These are phyloP conservation scores for Orchesellides sinensis DNA, from an alignment of 2,888 invertebrate genomes.

Conservation along the genomic window DNA sequence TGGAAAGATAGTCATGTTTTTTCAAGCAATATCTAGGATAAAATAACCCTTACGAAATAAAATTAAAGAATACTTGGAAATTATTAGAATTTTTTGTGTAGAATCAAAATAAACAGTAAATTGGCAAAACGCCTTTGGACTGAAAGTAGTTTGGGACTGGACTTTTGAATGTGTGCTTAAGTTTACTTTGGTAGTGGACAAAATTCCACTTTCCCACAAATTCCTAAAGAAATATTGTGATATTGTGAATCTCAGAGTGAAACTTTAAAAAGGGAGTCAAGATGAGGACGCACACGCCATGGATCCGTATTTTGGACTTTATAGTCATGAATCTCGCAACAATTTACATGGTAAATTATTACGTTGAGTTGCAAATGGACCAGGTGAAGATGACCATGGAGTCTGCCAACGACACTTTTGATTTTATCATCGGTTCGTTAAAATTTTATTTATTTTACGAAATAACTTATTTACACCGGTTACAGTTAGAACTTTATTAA, in stretches of 20 bases:
- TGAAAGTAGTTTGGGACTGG: no score
- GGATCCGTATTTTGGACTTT: conserved; percentile 63
- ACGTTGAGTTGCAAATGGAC: conserved; percentile 69
- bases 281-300: conserved; percentile 38
- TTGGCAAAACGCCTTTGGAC: no score
- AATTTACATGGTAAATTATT: conserved; percentile 66
- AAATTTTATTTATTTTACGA: conserved; percentile 7
- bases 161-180: no score
- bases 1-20: no score
- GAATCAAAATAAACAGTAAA: no score
- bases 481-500: background rate
- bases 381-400: conserved; percentile 64
- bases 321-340: conserved; percentile 63
- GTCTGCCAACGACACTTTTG: conserved; percentile 51
- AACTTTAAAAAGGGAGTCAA: conserved; percentile 23
- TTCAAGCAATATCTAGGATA: no score
- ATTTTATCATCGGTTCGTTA: conserved; percentile 64
- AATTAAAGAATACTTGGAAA: no score
- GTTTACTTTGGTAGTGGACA: no score
- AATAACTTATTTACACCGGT: background rate
- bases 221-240: no score
- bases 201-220: no score
- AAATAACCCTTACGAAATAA: no score
- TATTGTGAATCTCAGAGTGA: background rate
- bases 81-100: no score